A percentile compares a stretch with the other conserved stretches of the same genome.
phyloP scores from a whole-genome alignment of 2,888 invertebrate species.

The Zelleria hepariella region DNA sequence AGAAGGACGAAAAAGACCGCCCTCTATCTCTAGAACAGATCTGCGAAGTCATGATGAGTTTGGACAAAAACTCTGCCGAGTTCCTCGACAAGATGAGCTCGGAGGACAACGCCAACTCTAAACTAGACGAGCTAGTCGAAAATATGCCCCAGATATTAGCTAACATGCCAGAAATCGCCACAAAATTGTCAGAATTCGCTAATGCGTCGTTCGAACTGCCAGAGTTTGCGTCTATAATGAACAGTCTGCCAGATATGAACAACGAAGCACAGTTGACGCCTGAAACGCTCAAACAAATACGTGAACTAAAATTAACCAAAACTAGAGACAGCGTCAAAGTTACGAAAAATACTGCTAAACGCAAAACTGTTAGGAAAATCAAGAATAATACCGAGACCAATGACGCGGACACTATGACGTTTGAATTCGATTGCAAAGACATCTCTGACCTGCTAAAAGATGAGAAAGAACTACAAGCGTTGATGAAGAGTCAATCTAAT shows the following conservation, averaged over 20 bases:
- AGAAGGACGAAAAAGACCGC: conserved; percentile 25
- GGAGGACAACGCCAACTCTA: conserved; percentile 42
- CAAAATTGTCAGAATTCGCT: conserved; percentile 48
- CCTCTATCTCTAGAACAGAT: conserved; percentile 51
- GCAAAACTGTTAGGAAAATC: conserved; percentile 46
- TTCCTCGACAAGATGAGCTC: conserved; percentile 46
- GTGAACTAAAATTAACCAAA: conserved; percentile 54
- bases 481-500: conserved; percentile 37
- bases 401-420: conserved; percentile 39
- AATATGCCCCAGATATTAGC: conserved; percentile 62
- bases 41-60: conserved; percentile 55
- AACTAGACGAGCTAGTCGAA: conserved; percentile 49
- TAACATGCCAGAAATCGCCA: conserved; percentile 59
- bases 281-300: conserved; percentile 60
- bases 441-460: conserved; percentile 43
- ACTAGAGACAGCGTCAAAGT: conserved; percentile 54
- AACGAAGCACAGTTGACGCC: conserved; percentile 57
- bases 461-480: conserved; percentile 41
- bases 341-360: conserved; percentile 57
- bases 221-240: conserved; percentile 57
- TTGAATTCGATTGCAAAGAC: conserved; percentile 52
- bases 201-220: conserved; percentile 53
- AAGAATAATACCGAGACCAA: conserved; percentile 42
- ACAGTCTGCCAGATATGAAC: conserved; percentile 46
- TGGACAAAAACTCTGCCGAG: conserved; percentile 52